Evolutionary conservation across 2,888 invertebrate genomes (phyloP), one percentile per base, ranked within the genome.

Genomic region (Caenorhabditis sp.): DNA sequence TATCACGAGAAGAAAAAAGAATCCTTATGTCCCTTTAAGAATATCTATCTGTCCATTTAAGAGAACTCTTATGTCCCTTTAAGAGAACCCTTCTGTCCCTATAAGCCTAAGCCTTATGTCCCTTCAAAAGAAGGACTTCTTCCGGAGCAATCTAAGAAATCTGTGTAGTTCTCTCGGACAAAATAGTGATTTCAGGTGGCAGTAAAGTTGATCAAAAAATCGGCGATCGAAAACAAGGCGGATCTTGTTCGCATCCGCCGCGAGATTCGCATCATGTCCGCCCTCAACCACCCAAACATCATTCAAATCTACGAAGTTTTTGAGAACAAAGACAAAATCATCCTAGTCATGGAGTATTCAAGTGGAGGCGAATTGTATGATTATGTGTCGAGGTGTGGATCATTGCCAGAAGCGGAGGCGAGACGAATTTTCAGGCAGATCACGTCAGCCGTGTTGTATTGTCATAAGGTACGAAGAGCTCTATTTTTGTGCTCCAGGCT

Each of bases 281-380:
- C 95, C 58, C 97, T 67, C 60, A 93, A 94, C 85, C 99, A 99
- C 91, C 97, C 97, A 8, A 96, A 99, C 89, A 97, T 99, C 89
- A 96, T 99, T 90, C 96, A 97, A 90, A 97, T 99, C 88, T 95
- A 95, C 90, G 99, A 99, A 93, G 97, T 99, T 85, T 99, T 99
- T 91, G 99, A 99, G 91, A 99, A 97, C 91, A 93, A 94, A 87
- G 97, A 99, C 90, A 96, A 97, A 91, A 97, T 99, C 92, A 96
- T 99, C 84, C 91, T 99, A 81, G 97, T 99, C 38, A 97, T 99
- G 97, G 97, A 99, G 90, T 97, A 96, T 89, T 97, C 97, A 80
- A 94, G 94, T 72, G 97, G 97, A 70, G 97, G 99, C 70, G 99
- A 99, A 90, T 91, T 99, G 36, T 99, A 97, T 89, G 97, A 97